Base-by-base conservation (phyloP, 2,797 vertebrate genomes). In the Leuciscus waleckii region DNA sequence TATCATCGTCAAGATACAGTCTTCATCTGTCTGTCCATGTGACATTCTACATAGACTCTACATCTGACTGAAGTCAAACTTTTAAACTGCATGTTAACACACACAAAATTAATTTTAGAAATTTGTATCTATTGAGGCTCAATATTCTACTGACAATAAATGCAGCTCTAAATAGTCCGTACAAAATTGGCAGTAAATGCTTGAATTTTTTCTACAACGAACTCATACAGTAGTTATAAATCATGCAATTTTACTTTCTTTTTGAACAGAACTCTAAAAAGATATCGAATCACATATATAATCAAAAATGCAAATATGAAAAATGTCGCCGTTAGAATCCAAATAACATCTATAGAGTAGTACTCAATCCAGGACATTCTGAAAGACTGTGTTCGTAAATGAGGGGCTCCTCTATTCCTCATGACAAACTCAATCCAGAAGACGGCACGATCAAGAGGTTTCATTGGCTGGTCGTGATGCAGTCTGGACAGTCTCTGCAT, bases 401-500 rank as follows among this genome's bases (percentile, higher is more conserved):
- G 79, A n/a, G 65, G 63, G n/a, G 79, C 79, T 69, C 79, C 79
- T 81, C 21, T 39, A 1, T 80, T 80, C 43, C 63, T 80, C 29
- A 80, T 80, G 63, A 80, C 79, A 68, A 37, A 80, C 79, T 80
- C 79, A 26, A 81, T 81, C 79, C 65, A 90, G 81, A 89, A 90
- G 23, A 87, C 32, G 0, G 87, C 89, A 8, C 63, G 56, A 26
- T 87, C 89, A 29, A 86, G 85, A 68, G 87, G 87, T 39, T 87
- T 84, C 37, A 90, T 69, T 41, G 83, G 87, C 68, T 88, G 87
- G 76, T 90, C 90, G 2, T 73, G 75, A 46, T 89, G 88, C 37
- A 90, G 82, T 32, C 21, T 84, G 11, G 88, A 90, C 35, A 90
- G 74, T 39, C 77, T 85, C 63, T 89, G 82, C 83, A 90, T 89